Evolutionary conservation across 2,797 vertebrate genomes (phyloP).

Genomic region (Pseudomugil tenellus): DNA sequence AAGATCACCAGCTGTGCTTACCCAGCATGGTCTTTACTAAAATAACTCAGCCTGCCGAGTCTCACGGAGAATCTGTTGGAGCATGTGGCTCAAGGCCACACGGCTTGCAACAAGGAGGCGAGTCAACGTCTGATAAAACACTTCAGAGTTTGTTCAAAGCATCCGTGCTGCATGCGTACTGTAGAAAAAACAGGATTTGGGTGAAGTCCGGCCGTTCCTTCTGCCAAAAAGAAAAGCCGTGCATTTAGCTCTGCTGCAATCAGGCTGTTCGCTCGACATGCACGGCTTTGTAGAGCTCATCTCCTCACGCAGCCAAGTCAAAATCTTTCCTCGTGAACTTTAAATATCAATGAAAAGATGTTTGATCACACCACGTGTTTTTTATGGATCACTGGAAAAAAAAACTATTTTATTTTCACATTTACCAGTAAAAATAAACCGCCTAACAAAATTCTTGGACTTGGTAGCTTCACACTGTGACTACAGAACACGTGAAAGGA

Average conservation of each 20-base stretch:
- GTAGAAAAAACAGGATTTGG: background rate
- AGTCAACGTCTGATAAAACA: background rate
- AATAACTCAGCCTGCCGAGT: slow-evolving; percentile 57
- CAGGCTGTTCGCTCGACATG: background rate
- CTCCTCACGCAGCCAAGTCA: background rate
- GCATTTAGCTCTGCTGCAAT: too few species aligned
- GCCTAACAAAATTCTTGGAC: background rate
- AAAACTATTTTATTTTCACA: background rate
- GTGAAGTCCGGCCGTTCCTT: background rate
- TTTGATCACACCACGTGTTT: background rate
- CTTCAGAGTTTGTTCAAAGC: slow-evolving; percentile 3
- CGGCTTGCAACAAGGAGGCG: slow-evolving; percentile 4
- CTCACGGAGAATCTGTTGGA: slow-evolving; percentile 23
- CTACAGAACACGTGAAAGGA: background rate
- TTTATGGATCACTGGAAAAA: background rate
- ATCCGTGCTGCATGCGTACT: too few species aligned
- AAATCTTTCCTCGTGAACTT: background rate
- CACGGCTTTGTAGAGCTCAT: background rate
- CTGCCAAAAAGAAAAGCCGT: too few species aligned
- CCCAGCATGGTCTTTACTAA: slow-evolving; percentile 55
- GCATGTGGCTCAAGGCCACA: slow-evolving; percentile 17
- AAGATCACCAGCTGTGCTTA: slow-evolving; percentile 56
- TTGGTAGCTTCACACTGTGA: background rate
- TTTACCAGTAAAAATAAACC: background rate
- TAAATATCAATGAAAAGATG: background rate